Evolutionary conservation across 2,888 invertebrate species (phyloP), one percentile per base, ranked within the genome.

Genomic region (Coleophora deauratella): DNA sequence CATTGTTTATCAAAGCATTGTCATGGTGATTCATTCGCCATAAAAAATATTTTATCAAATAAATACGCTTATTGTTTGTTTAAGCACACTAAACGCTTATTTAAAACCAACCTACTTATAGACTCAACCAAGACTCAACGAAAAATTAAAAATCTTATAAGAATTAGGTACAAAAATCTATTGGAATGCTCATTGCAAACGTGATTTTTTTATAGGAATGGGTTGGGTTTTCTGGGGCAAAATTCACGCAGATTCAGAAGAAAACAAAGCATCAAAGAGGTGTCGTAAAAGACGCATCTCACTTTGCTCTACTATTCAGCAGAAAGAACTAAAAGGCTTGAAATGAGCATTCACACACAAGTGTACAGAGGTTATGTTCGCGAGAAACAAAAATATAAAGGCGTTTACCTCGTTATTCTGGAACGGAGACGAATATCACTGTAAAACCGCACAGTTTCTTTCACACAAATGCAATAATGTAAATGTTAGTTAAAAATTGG

Each of bases 301-400:
- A 49, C 38, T 38, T 38, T 47, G 42, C 50, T 54, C 52, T 55
- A 59, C 50, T 55, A 51, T 47, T 45, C 54, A 57, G 50, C 50
- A 47, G 52, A 48, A 51, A 47, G 43, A 49, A 46, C 54, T 60
- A 66, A 64, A 40, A 54, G 65, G 62, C 66, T 63, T 62, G 62
- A 75, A 77, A 59, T 69, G 72, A 74, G 66, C 73, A 73, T 64
- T 21, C 70, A 64, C 72, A 72, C 70, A 64, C 72, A 72, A 63
- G 59, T 69, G 66, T 68, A 69, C 62, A 75, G 82, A 86, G 86
- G 86, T 86, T 86, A 86, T 85, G 86, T 85, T 74, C 76, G 56
- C 72, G 67, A 78, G 78, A 81, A 85, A 84, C 82, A 85, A 82
- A 85, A 84, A 85, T 85, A 82, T 65, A 67, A 76, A 84, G 84